Evolutionary conservation across 2,888 invertebrate species (phyloP).

Genomic region (Amiota mariae): DNA sequence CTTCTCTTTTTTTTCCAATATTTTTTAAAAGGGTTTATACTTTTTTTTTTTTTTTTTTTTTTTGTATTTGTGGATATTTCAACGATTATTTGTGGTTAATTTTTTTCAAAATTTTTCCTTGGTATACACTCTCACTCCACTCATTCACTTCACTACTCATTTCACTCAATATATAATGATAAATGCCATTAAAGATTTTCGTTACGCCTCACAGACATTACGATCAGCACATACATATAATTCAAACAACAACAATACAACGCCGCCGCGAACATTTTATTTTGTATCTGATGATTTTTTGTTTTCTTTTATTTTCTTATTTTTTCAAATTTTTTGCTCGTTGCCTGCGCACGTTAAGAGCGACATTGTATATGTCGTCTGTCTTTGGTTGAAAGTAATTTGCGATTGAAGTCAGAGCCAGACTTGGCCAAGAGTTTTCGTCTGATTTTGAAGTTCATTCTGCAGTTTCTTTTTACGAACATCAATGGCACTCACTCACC

Average conservation of each 20-base stretch:
- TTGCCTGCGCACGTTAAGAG: constrained; percentile 33
- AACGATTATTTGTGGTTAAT: constrained; percentile 60
- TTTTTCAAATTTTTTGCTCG: constrained; percentile 33
- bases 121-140: constrained; percentile 34
- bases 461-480: no score
- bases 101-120: constrained; percentile 41
- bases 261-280: constrained; percentile 40
- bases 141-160: no score
- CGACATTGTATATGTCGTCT: constrained; percentile 47
- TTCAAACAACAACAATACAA: constrained; percentile 28
- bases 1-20: background rate
- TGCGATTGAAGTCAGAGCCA: constrained; percentile 55
- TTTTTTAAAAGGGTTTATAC: background rate
- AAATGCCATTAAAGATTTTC: constrained; percentile 53
- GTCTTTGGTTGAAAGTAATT: constrained; percentile 58
- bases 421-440: constrained; percentile 25
- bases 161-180: background rate
- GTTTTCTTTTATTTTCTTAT: constrained; percentile 9
- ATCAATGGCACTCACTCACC: no score
- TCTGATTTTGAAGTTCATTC: no score
- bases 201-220: constrained; percentile 66
- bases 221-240: constrained; percentile 53
- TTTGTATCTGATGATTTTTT: constrained; percentile 26
- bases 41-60: constrained; percentile 2
- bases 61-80: background rate